Base-by-base conservation (phyloP, 2,888 invertebrate genomes). In the Scaptomyza parva region DNA sequence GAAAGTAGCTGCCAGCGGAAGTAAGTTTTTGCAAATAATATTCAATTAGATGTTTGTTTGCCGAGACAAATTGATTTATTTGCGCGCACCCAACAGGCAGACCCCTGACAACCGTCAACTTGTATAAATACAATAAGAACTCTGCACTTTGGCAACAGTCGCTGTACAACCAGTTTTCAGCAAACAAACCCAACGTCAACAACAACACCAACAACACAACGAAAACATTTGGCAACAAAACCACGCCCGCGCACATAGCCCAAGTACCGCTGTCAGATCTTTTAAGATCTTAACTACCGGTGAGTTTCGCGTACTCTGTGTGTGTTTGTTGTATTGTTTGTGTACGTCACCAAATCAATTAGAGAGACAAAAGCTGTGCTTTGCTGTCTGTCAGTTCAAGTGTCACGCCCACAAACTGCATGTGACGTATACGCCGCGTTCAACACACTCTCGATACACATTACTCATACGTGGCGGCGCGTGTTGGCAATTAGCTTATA, bases 51-150 rank as follows among this genome's bases (percentile, higher is more conserved):
- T 82, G 67, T 70, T 82, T 85, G 66, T 68, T 37, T 47, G 53
- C 78, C 53, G 41, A 71, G 79, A 82, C 70, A 79, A 83, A 71
- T 70, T 86, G 77, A 86, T 84, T 86, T 78, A 82, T 86, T 78
- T 76, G 70, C 60, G 17, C 44, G 33, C 35, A 53, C 48, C 52
- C 63, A 69, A 53, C 58, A 48, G 58, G 51, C 47, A 48, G 58
- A 50, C 47, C 54, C 53, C 59, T 59, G 66, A 48, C 63, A 67
- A 48, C 43, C 20, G 66, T 7, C 59, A 30, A 50, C 33, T 37
- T 52, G 64, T 80, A 84, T 84, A 84, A 84, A 84, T 79, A 86
- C 83, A 61, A 57, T 66, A 84, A 84, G 88, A 84, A 79, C 70
- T 83, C 80, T 85, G 74, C 75, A 74, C 53, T 71, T 43, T 47